A percentile compares a stretch with the other conserved stretches of the same genome.
Evolutionary conservation across 2,797 vertebrate genomes (phyloP).

Genomic region (Taenioides sp.): DNA sequence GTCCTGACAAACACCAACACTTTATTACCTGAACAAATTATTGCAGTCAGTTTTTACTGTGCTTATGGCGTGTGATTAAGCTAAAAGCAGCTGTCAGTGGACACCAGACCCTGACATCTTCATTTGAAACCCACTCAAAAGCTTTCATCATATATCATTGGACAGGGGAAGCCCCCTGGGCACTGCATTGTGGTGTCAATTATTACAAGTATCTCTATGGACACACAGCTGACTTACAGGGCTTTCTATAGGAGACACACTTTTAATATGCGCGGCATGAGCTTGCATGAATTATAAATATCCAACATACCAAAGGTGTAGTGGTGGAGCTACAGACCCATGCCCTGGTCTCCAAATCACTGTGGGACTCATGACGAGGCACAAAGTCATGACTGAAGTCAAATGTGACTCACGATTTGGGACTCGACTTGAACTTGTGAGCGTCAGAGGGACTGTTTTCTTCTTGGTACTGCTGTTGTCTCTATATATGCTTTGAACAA

Average conservation of each 20-base stretch:
- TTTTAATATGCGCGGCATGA: not conserved
- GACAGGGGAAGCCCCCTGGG: conserved; percentile 3
- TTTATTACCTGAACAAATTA: conserved; percentile 74
- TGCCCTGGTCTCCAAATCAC: not conserved
- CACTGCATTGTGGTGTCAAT: conserved; percentile 1
- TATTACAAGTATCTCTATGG: conserved; percentile 13
- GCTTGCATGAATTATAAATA: not conserved
- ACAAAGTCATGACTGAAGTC: not conserved
- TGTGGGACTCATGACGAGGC: too few species aligned
- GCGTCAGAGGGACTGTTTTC: too few species aligned
- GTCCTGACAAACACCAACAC: conserved; percentile 71
- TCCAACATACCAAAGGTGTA: not conserved
- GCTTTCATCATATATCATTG: conserved; percentile 40
- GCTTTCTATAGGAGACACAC: not conserved
- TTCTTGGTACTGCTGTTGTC: too few species aligned
- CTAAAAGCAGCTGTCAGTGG: conserved; percentile 74
- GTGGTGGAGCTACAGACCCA: not conserved
- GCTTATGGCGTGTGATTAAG: conserved; percentile 73
- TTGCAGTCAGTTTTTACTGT: conserved; percentile 68
- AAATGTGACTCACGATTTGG: not conserved
- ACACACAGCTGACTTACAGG: not conserved
- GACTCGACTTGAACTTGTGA: not conserved
- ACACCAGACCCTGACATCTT: conserved; percentile 55
- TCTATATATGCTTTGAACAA: not conserved
- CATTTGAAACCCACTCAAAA: conserved; percentile 36